Evolutionary conservation across 2,888 invertebrate genomes (phyloP), one percentile per base, ranked within the genome.

Genomic region (Torymus texanus): DNA sequence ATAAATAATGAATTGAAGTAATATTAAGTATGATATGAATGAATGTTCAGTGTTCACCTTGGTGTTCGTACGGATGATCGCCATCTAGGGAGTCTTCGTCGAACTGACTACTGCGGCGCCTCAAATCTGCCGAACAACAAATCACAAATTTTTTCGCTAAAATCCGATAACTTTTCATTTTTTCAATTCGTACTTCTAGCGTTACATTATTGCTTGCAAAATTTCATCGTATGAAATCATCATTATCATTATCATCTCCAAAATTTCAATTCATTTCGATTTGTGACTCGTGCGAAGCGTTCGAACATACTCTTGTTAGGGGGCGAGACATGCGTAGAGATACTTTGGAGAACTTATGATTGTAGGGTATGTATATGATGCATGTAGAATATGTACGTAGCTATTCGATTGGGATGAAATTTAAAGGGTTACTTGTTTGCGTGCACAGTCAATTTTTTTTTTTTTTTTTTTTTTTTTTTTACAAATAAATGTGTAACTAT

Each of bases 71-170:
- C 83, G 87, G 87, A 85, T 87, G 87, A 85, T 89, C 89, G 82
- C 89, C 90, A 83, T 90, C 89, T 84, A 90, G 88, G 84, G 90
- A 90, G 85, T 90, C 90, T 85, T 88, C 90, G 82, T 89, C 89
- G 87, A 88, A 90, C 85, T 89, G 85, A 85, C 86, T 87, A 84
- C 84, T 86, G 84, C 89, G 89, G 85, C 88, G 89, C 87, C 88
- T 90, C 85, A 88, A 86, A 89, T 90, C 90, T 90, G 88, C 84
- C 85, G 85, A 88, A 82, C 84, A 88, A 89, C 83, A 86, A 88
- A 88, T 86, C 8, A 41, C 41, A 41, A 81, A 86, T 83, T 83
- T 82, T 83, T 82, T 83, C 85, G 85, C 84, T 84, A 77, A 70
- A 56, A 71, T 75, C 76, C 70, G 63, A 63, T 75, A 16, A 24